Percentiles rank a stretch among this genome's conserved stretches.
phyloP scores from a whole-genome alignment of 1,140 invertebrate genomes.

The Aphaenogaster rudis region DNA sequence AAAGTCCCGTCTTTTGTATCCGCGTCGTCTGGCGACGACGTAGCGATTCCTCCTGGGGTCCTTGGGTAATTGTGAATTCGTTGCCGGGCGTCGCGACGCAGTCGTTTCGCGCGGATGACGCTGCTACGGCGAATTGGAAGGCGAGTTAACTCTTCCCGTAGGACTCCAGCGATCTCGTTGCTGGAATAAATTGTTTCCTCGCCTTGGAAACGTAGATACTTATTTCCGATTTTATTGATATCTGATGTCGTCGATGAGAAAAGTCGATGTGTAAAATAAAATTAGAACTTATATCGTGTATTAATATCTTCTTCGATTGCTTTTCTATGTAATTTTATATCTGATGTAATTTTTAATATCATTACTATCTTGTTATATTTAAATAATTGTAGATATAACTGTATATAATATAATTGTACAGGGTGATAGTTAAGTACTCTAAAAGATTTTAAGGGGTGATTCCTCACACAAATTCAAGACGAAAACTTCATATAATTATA shows the following conservation, averaged over 20 bases:
- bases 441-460: too few species aligned
- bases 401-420: too few species aligned
- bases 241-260: background rate
- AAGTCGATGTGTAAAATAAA: background rate
- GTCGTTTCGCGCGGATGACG: conserved; percentile 55
- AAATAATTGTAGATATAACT: background rate
- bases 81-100: conserved; percentile 51
- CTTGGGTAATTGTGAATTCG: conserved; percentile 58
- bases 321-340: background rate
- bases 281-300: background rate
- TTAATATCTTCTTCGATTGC: background rate
- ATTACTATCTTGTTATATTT: background rate
- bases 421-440: too few species aligned
- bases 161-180: conserved; percentile 30
- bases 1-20: conserved; percentile 59
- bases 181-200: conserved; percentile 30
- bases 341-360: background rate
- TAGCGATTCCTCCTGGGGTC: conserved; percentile 58
- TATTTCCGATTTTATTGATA: conserved; percentile 9
- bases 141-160: conserved; percentile 43
- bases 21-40: conserved; percentile 57
- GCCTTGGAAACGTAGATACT: conserved; percentile 2
- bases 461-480: too few species aligned
- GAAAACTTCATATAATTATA: too few species aligned
- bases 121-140: conserved; percentile 46